Conservation (phyloP, 2,888 invertebrate genomes). For the Venusia cambrica region DNA sequence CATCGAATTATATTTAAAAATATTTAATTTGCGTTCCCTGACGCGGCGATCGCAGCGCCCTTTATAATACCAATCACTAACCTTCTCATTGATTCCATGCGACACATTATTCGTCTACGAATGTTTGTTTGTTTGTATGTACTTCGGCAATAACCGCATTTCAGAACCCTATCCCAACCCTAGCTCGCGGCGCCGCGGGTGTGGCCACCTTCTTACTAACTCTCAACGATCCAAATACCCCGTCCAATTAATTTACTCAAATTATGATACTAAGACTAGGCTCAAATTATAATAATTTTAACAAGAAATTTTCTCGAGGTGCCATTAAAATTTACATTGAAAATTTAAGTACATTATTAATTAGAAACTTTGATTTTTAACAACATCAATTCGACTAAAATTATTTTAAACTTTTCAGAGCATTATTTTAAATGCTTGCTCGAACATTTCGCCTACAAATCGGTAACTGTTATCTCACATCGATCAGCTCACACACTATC, state of each 20-base stretch:
- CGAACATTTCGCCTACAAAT: conserved; percentile 69
- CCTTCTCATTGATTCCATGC: conserved; percentile 72
- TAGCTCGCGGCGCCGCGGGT: conserved; percentile 13
- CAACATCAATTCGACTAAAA: conserved; percentile 80
- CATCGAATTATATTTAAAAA: conserved; percentile 57
- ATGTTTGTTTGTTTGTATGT: no score
- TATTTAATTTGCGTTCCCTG: conserved; percentile 37
- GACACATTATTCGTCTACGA: conserved; percentile 50
- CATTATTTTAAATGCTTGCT: conserved; percentile 78
- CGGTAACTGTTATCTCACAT: conserved; percentile 69
- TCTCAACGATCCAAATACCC: conserved; percentile 41
- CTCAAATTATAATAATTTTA: conserved; percentile 72
- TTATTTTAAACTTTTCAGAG: conserved; percentile 63
- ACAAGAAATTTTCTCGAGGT: conserved; percentile 65
- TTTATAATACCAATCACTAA: conserved; percentile 72
- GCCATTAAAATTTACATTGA: conserved; percentile 77
- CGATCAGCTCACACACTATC: conserved; percentile 60
- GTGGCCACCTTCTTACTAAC: conserved; percentile 19
- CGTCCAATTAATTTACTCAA: conserved; percentile 59
- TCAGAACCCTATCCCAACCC: neutral
- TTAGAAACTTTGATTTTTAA: conserved; percentile 78
- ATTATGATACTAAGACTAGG: conserved; percentile 78
- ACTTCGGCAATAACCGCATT: no score
- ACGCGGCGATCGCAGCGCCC: conserved; percentile 40
- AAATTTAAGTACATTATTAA: conserved; percentile 77